Percentiles rank a stretch among this genome's conserved stretches.
These are phyloP conservation scores for Ciconia boyciana DNA, from an alignment of 2,113 vertebrate species.

Conservation along the genomic window DNA sequence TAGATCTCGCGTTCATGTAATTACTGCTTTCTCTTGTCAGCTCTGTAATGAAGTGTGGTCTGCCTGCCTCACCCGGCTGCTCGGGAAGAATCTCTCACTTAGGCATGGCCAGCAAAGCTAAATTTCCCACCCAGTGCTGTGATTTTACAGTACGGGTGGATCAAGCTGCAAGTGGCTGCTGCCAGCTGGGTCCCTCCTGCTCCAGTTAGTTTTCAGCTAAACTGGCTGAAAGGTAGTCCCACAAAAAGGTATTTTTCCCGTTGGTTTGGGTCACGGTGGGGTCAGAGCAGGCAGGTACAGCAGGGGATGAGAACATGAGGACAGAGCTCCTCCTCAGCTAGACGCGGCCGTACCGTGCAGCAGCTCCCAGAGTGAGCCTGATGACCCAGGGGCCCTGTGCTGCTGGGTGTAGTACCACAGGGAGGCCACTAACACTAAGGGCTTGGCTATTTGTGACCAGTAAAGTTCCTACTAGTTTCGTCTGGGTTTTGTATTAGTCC, in stretches of 20 bases:
- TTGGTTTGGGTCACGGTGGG: background rate
- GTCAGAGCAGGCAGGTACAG: background rate
- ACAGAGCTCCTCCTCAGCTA: background rate
- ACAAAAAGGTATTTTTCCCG: background rate
- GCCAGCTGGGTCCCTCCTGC: background rate
- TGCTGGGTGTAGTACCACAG: background rate
- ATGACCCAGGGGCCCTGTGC: background rate
- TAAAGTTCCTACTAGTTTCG: background rate
- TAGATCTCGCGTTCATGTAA: rapidly evolving
- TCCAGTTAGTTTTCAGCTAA: background rate
- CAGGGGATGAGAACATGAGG: background rate
- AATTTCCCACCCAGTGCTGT: background rate
- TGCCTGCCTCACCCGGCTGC: background rate
- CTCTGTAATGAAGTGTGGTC: background rate
- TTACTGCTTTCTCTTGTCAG: background rate
- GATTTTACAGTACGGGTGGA: background rate
- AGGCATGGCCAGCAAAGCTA: background rate
- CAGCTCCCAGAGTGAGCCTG: background rate
- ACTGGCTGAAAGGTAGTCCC: background rate
- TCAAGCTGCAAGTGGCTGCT: background rate
- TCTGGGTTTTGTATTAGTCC: background rate
- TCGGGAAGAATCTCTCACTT: rapidly evolving
- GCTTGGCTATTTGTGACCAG: background rate
- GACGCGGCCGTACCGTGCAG: rapidly evolving
- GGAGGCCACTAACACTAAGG: background rate